Evolutionary conservation across 2,888 invertebrate genomes (phyloP), one percentile per base, ranked within the genome.

Genomic region (Gasteruption jaculator): DNA sequence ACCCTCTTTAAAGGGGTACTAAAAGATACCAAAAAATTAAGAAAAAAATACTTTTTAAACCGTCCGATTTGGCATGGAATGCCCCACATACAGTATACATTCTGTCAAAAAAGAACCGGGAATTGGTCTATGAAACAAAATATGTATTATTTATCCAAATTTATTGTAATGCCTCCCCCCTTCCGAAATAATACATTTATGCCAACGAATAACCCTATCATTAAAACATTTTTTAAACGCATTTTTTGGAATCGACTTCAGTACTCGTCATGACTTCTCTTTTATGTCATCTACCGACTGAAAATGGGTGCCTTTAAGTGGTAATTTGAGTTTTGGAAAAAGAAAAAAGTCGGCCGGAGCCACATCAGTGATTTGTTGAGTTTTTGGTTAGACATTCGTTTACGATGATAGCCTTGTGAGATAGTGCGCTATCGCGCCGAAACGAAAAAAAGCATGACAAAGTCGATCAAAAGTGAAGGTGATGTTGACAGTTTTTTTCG

Each of bases 341-440:
- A 41, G 19, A 10, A 29, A 45, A 31, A 45, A 41, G 36, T 43
- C 33, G 6, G 11, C 24, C 8, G 38, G 38, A n/a, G 25, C 29
- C 18, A 45, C 22, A 30, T 44, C 40, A 11, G 40, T 32, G 4
- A 20, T 27, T 30, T 4, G 16, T 36, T 8, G 14, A 20, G 27
- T 31, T 29, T 40, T 19, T 33, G 12, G 32, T 27, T 33, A 39
- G 36, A 48, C 21, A 42, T 1, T 42, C 36, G 11, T 15, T 34
- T 10, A 55, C 48, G 48, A 50, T 27, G 27, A 42, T 39, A 21
- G 50, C 43, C 21, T 27, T 53, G 44, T 55, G 53, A 11, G 50
- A 38, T 15, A 48, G 50, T 35, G 56, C 56, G 43, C 56, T 58
- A 46, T 59, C 49, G 43, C 54, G 50, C 46, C 56, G 53, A 42